Conservation (phyloP, 1,140 invertebrate genomes). For the Rhopalosiphum padi region DNA sequence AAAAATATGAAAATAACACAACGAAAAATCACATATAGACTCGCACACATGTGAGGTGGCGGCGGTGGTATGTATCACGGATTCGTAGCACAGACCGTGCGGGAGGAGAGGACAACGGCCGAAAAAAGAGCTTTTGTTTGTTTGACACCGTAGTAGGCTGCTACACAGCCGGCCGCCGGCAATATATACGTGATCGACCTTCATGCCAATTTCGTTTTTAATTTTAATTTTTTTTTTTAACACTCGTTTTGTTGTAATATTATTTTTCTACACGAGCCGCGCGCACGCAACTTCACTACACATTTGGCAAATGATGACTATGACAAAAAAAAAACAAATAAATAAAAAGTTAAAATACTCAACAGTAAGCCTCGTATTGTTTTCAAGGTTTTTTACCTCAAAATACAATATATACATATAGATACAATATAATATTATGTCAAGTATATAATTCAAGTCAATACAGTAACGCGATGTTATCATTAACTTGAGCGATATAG, state of each 20-base stretch:
- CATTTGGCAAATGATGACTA: slow-evolving; percentile 44
- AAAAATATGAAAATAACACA: neutral
- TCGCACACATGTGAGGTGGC: neutral
- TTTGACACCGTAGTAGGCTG: slow-evolving; percentile 25
- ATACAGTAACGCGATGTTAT: neutral
- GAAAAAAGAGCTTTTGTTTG: slow-evolving; percentile 53
- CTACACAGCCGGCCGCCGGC: neutral
- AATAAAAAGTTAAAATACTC: slow-evolving; percentile 22
- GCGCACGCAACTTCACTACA: neutral
- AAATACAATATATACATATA: neutral
- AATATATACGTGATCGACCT: slow-evolving; percentile 49
- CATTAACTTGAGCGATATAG: neutral
- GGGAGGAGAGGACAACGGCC: slow-evolving; percentile 30
- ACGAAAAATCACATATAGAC: neutral
- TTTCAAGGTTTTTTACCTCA: slow-evolving; percentile 35
- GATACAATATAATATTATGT: neutral
- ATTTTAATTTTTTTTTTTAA: slow-evolving; percentile 22
- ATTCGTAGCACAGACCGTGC: neutral
- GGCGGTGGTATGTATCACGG: neutral
- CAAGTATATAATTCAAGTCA: slow-evolving; percentile 23
- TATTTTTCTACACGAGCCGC: slow-evolving; percentile 36
- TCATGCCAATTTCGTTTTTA: slow-evolving; percentile 42
- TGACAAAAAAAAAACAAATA: neutral
- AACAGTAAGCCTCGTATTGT: neutral
- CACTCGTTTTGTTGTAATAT: neutral